Conservation (phyloP, 2,888 invertebrate genomes). For the Laspeyria flexula region DNA sequence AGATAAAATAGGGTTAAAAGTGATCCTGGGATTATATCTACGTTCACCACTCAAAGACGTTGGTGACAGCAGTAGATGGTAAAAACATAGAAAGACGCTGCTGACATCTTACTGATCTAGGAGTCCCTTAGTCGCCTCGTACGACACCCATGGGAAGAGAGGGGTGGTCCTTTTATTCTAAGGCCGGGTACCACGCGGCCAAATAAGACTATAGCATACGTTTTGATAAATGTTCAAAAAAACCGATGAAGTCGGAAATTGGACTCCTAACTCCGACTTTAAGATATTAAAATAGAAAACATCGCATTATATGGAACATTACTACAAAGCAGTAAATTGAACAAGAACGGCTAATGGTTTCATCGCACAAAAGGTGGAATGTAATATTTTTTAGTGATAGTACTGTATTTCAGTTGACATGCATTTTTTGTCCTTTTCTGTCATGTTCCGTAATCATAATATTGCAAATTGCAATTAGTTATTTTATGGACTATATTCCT, state of each 20-base stretch:
- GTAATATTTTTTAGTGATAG: too few species aligned
- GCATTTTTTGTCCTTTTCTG: background rate
- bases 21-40: slow-evolving; percentile 2
- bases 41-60: slow-evolving; percentile 3
- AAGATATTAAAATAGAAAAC: background rate
- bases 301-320: background rate
- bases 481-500: too few species aligned
- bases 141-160: slow-evolving; percentile 17
- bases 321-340: background rate
- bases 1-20: background rate
- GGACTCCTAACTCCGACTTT: background rate
- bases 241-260: background rate
- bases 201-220: background rate
- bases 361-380: background rate
- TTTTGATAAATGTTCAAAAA: background rate
- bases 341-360: background rate
- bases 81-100: slow-evolving; percentile 3
- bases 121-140: slow-evolving; percentile 27
- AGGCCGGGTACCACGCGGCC: slow-evolving; percentile 19
- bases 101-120: background rate
- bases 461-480: too few species aligned
- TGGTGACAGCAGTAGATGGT: slow-evolving; percentile 8
- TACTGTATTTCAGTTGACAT: background rate
- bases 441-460: background rate
- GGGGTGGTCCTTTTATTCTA: slow-evolving; percentile 16